Evolutionary conservation across 1,140 invertebrate species (phyloP), one percentile per base, ranked within the genome.

Genomic region (Dendroctonus valens): DNA sequence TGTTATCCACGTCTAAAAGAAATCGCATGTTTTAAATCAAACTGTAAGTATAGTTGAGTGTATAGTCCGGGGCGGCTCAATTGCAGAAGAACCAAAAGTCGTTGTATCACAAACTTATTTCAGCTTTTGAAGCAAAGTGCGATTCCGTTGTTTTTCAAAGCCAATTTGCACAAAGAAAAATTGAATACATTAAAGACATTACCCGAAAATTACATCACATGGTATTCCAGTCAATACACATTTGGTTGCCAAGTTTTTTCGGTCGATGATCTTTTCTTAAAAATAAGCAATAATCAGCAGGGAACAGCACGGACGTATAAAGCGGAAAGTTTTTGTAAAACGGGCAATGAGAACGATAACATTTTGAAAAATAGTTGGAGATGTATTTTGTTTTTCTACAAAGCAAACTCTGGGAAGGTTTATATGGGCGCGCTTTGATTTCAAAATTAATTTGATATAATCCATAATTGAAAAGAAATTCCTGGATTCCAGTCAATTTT

Each of bases 1-100:
- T 92, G 79, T 89, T 90, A 77, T 93, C 91, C 68, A 91, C 89
- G 81, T 93, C 91, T 92, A 76, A 41, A 70, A 72, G 51, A 44
- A 62, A 70, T 11, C 42, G 42, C 12, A 11, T 52, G 26, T 46
- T 46, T 11, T 46, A 11, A 0, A 46, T 11, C 12, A 11, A 46
- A 46, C 12, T 11, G 12, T 1, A 46, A 46, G 4, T 46, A 46
- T 2, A 46, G 12, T 8, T 51, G 8, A 51, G 7, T 8, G 8
- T 2, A 2, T 5, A n/a, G 9, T 8, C 50, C 15, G 9, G 15
- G 7, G 7, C 12, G 12, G 8, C 12, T 12, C 8, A 46, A 46
- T 46, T 46, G 42, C 42, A 52, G 5, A 52, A 11, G 8, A 14
- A 15, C n/a, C 2, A 52, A 9, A 8, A n/a, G 15, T 8, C 9